phyloP scores from a whole-genome alignment of 2,888 invertebrate genomes.

The Poecilus cupreus region DNA sequence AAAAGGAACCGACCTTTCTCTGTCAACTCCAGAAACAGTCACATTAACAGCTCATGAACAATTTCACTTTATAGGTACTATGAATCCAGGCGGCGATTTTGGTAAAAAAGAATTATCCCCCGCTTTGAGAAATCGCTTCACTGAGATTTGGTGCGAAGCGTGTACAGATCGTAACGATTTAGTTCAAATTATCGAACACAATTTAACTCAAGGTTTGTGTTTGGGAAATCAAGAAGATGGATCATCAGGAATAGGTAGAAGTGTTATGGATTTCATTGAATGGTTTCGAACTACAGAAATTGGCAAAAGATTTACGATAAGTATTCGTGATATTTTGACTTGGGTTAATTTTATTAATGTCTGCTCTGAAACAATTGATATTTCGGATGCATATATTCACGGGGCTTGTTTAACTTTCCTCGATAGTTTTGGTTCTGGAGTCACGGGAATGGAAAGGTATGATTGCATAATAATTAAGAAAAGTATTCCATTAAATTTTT shows the following conservation, averaged over 20 bases:
- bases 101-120: constrained; percentile 99
- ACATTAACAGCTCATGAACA: constrained; percentile 80
- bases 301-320: constrained; percentile 86
- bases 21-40: constrained; percentile 72
- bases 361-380: constrained; percentile 72
- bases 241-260: constrained; percentile 78
- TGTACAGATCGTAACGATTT: constrained; percentile 85
- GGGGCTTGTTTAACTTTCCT: constrained; percentile 94
- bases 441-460: constrained; percentile 82
- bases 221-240: constrained; percentile 75
- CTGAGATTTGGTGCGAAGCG: constrained; percentile 98
- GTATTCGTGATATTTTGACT: constrained; percentile 92
- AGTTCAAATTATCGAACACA: constrained; percentile 86
- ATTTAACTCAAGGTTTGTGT: constrained; percentile 77
- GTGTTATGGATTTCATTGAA: constrained; percentile 87
- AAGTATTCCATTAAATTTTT: constrained; percentile 17
- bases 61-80: constrained; percentile 96
- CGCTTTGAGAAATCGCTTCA: constrained; percentile 96
- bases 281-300: constrained; percentile 84
- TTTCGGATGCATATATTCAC: constrained; percentile 86
- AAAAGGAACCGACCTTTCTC: constrained; percentile 82
- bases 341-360: constrained; percentile 94
- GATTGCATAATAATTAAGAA: neutral
- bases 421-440: constrained; percentile 92
- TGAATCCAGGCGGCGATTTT: constrained; percentile 99